These are phyloP conservation scores for Onthophagus taurus DNA, from an alignment of 1,140 invertebrate species.

Conservation along the genomic window DNA sequence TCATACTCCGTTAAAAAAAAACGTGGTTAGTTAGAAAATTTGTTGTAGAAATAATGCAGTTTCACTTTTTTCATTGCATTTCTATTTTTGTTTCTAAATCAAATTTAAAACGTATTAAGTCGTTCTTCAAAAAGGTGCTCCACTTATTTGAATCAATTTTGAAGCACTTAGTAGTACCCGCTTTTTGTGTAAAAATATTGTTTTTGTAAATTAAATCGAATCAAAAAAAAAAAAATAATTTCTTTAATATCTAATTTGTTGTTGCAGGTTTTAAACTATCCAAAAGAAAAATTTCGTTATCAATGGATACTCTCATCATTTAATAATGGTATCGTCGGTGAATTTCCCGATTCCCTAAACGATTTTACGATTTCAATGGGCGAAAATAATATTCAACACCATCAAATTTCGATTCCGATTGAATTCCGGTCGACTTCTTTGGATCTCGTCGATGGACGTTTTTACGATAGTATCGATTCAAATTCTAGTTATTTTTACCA, in stretches of 20 bases:
- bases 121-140: no score
- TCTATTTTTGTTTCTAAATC: no score
- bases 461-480: constrained; percentile 48
- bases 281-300: constrained; percentile 36
- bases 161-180: not conserved
- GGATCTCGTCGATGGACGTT: constrained; percentile 11
- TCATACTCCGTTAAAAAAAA: no score
- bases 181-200: not conserved
- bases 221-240: not conserved
- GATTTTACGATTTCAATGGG: constrained; percentile 29
- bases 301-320: constrained; percentile 41
- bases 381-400: constrained; percentile 35
- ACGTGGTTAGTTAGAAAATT: no score
- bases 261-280: constrained; percentile 24
- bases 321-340: constrained; percentile 25
- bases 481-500: no score
- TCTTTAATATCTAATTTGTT: constrained; percentile 1
- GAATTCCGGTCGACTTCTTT: constrained; percentile 34
- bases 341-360: constrained; percentile 34
- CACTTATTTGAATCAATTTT: constrained; percentile 1
- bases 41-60: no score
- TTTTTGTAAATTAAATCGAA: not conserved
- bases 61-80: no score
- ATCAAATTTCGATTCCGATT: constrained; percentile 36
- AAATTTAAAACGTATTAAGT: no score